Evolutionary conservation across 2,888 invertebrate species (phyloP).

Genomic region (Eilema sororculum): DNA sequence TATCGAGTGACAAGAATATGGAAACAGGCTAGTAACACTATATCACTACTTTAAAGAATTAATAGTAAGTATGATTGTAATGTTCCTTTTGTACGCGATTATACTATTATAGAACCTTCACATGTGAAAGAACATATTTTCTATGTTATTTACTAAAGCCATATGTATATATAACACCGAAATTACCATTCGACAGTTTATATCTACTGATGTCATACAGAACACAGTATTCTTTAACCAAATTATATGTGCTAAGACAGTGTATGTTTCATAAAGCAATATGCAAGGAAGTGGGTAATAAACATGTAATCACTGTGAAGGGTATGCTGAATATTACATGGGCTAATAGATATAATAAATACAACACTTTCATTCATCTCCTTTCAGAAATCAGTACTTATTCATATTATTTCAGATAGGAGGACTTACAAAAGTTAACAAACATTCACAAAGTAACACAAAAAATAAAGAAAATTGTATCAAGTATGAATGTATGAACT

Average conservation of each 20-base stretch:
- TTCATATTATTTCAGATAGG: conserved; percentile 26
- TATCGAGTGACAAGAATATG: conserved; percentile 49
- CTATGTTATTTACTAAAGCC: conserved; percentile 52
- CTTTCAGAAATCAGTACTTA: conserved; percentile 30
- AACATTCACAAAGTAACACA: not conserved
- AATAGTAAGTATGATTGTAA: conserved; percentile 29
- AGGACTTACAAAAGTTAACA: conserved; percentile 29
- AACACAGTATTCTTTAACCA: conserved; percentile 26
- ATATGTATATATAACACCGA: conserved; percentile 38
- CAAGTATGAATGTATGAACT: conserved; percentile 18
- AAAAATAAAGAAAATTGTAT: not conserved
- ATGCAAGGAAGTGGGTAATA: conserved; percentile 41
- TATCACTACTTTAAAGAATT: conserved; percentile 43
- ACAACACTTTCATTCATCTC: conserved; percentile 44
- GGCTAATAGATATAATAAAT: conserved; percentile 56
- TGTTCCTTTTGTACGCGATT: conserved; percentile 29
- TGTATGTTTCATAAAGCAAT: conserved; percentile 47
- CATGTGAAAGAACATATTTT: conserved; percentile 44
- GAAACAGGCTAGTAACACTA: conserved; percentile 47
- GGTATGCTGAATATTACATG: conserved; percentile 42
- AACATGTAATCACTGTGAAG: conserved; percentile 48
- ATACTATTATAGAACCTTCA: conserved; percentile 49
- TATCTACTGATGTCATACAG: conserved; percentile 33
- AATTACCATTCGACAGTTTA: conserved; percentile 28
- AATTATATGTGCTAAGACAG: conserved; percentile 45